Evolutionary conservation across 2,797 vertebrate species (phyloP).

Genomic region (Sitta carolinensis): DNA sequence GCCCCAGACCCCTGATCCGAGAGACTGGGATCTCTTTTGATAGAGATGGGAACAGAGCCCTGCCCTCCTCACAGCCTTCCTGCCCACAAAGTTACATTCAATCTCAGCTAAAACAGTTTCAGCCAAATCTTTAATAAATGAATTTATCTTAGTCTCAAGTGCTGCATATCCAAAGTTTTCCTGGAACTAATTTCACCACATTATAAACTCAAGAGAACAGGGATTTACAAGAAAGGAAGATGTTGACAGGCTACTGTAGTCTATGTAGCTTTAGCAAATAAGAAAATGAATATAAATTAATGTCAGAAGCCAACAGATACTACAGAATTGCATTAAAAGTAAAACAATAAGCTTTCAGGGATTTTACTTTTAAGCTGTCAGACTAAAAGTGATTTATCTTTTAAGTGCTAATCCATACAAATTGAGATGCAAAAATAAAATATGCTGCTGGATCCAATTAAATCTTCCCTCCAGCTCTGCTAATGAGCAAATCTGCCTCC

Average conservation of each 20-base stretch:
- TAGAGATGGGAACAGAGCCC: neutral
- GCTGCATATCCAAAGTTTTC: neutral
- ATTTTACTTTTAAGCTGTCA: conserved; percentile 58
- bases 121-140: neutral
- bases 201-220: conserved; percentile 36
- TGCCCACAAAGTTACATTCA: neutral
- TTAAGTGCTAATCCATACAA: conserved; percentile 54
- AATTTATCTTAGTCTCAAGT: neutral
- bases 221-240: conserved; percentile 42
- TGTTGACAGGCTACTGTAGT: conserved; percentile 8
- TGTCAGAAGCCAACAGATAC: conserved; percentile 50
- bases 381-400: conserved; percentile 51
- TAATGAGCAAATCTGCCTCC: conserved; percentile 17
- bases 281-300: conserved; percentile 54
- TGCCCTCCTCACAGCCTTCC: neutral
- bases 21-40: neutral
- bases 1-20: neutral
- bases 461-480: conserved; percentile 54
- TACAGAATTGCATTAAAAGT: conserved; percentile 26
- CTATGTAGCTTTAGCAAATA: conserved; percentile 27
- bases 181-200: conserved; percentile 30
- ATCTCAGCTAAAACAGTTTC: neutral
- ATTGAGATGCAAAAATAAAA: conserved; percentile 69
- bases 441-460: conserved; percentile 45
- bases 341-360: conserved; percentile 61